Evolutionary conservation across 2,797 vertebrate species (phyloP), one percentile per base, ranked within the genome.

Genomic region (Parauchenoglanis punctatus): DNA sequence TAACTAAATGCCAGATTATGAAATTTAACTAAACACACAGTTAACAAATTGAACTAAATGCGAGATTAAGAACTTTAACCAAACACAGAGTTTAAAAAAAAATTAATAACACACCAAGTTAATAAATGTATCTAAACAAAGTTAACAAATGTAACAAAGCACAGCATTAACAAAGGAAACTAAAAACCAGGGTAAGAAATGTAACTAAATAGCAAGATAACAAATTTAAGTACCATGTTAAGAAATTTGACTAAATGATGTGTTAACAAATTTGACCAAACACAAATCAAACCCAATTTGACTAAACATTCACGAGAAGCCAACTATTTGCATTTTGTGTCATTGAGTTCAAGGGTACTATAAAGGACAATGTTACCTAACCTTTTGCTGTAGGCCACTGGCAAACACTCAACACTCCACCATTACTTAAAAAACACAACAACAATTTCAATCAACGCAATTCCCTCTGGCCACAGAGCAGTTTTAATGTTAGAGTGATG

Each of bases 351-450:
- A 83, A 52, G 61, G 81, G 3, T 52, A 31, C 17, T 67, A 82
- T 49, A 86, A 89, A 87, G 78, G 83, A 87, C 94, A 93, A 91
- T 75, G 92, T 94, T 94, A 93, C 93, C 94, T 95, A 95, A 93
- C 94, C 93, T 92, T 80, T 92, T 92, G 94, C 94, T 95, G 94
- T 93, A 93, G 95, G 94, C 95, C 95, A 94, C 93, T 96, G 95
- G 95, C 94, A 93, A 91, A 94, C 94, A 93, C 95, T 81, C 65
- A 86, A 65, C 84, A 81, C 83, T 85, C 49, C 49, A 11, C 67
- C 83, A 83, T 70, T 88, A 88, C 87, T 86, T 78, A 87, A 88
- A 15, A 80, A n/a, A 83, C 49, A 52, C 18, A 54, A 20, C 20
- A 83, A 31, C 15, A 89, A 86, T 80, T 82, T 87, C 88, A 91